A percentile compares a stretch with the other conserved stretches of the same genome.
phyloP scores from a whole-genome alignment of 2,113 vertebrate species.

The Osmerus eperlanus region DNA sequence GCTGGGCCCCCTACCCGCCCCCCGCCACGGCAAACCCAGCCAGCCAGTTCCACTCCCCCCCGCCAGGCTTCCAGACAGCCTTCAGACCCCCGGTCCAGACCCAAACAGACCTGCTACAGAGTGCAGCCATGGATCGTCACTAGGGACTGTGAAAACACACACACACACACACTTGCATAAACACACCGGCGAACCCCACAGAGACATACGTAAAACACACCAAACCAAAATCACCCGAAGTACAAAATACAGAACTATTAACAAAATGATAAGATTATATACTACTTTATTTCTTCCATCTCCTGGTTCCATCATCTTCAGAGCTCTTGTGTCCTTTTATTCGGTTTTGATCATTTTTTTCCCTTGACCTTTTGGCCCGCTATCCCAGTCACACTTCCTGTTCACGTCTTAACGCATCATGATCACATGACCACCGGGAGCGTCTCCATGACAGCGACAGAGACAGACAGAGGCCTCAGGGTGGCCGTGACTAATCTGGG shows the following conservation, averaged over 20 bases:
- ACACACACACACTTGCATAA: neutral
- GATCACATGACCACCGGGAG: neutral
- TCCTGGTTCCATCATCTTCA: conserved; percentile 33
- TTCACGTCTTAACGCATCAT: conserved; percentile 54
- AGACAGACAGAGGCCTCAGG: neutral
- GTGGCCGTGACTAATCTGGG: neutral
- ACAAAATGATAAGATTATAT: conserved; percentile 54
- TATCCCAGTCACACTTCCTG: conserved; percentile 75
- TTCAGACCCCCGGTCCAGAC: conserved; percentile 88
- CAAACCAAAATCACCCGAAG: conserved; percentile 62
- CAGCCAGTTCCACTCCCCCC: conserved; percentile 84
- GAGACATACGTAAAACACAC: conserved; percentile 31
- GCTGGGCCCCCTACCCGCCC: conserved; percentile 83
- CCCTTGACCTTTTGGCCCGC: conserved; percentile 33
- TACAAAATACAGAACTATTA: conserved; percentile 68
- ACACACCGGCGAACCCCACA: conserved; percentile 18
- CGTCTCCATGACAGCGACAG: neutral
- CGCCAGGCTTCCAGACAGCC: conserved; percentile 87
- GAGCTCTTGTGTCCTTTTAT: conserved; percentile 74
- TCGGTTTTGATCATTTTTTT: conserved; percentile 57
- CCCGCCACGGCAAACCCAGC: conserved; percentile 73
- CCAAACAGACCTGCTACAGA: conserved; percentile 92
- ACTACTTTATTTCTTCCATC: conserved; percentile 53
- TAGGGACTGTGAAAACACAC: conserved; percentile 65
- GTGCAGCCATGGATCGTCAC: conserved; percentile 85